A percentile compares a stretch with the other conserved stretches of the same genome.
These are phyloP conservation scores for Lamprotornis superbus DNA, from an alignment of 2,113 vertebrate genomes.

Conservation along the genomic window DNA sequence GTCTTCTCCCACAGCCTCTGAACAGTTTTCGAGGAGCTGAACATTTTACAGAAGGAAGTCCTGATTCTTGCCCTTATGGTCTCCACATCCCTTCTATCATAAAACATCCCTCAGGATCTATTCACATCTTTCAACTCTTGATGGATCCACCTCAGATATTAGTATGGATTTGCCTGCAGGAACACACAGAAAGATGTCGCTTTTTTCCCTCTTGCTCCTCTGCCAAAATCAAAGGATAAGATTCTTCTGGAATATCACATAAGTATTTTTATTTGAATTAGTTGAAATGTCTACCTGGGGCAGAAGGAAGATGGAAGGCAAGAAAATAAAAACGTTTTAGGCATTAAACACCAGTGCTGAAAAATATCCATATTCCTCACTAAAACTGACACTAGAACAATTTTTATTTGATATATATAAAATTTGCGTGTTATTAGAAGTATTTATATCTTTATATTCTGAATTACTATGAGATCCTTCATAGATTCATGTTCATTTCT, in stretches of 20 bases:
- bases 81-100: neutral
- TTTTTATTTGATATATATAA: neutral
- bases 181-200: neutral
- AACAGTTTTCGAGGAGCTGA: neutral
- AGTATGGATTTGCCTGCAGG: neutral
- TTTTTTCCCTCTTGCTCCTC: neutral
- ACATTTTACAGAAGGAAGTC: neutral
- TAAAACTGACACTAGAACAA: constrained; percentile 14
- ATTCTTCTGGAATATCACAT: neutral
- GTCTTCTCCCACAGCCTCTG: neutral
- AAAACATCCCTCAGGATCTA: neutral
- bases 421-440: neutral
- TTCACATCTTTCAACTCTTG: neutral
- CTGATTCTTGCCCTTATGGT: neutral
- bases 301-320: neutral
- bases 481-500: neutral
- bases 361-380: neutral
- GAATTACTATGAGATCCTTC: neutral
- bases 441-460: neutral
- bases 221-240: neutral
- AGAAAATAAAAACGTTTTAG: neutral
- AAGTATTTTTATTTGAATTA: neutral
- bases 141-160: neutral
- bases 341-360: neutral
- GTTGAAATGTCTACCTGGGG: neutral